Evolutionary conservation across 2,113 vertebrate genomes (phyloP).

Genomic region (Formicarius rufipectus): DNA sequence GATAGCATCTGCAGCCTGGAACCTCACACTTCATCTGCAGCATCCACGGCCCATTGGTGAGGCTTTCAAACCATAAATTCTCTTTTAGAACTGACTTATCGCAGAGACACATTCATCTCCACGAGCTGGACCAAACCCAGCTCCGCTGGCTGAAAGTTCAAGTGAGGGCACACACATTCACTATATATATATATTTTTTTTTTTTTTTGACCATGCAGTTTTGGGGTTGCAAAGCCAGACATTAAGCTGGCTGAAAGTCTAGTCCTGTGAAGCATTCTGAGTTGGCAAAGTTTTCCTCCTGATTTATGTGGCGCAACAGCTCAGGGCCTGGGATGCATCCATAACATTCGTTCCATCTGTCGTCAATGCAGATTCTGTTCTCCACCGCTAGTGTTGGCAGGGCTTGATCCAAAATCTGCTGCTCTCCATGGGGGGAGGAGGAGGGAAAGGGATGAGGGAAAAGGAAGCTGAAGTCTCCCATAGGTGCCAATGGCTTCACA

Average conservation of each 20-base stretch:
- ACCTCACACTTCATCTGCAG: conserved; percentile 14
- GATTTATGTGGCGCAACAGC: conserved; percentile 60
- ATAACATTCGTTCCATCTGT: conserved; percentile 66
- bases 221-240: conserved; percentile 46
- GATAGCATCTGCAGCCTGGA: conserved; percentile 18
- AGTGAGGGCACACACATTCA: background rate
- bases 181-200: background rate
- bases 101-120: background rate
- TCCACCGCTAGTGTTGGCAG: background rate
- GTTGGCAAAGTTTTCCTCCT: conserved; percentile 45
- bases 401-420: background rate
- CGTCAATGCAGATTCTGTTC: conserved; percentile 43
- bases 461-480: conserved; percentile 32
- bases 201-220: background rate
- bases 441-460: background rate
- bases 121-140: background rate
- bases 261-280: conserved; percentile 24
- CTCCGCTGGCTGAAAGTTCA: conserved; percentile 15
- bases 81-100: conserved; percentile 19
- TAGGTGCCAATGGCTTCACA: conserved; percentile 42
- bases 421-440: background rate
- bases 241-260: conserved; percentile 42
- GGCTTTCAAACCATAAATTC: background rate
- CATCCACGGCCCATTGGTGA: background rate
- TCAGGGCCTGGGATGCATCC: conserved; percentile 48